These are phyloP conservation scores for Megaceryle maxima DNA, from an alignment of 2,113 vertebrate species.

Conservation along the genomic window DNA sequence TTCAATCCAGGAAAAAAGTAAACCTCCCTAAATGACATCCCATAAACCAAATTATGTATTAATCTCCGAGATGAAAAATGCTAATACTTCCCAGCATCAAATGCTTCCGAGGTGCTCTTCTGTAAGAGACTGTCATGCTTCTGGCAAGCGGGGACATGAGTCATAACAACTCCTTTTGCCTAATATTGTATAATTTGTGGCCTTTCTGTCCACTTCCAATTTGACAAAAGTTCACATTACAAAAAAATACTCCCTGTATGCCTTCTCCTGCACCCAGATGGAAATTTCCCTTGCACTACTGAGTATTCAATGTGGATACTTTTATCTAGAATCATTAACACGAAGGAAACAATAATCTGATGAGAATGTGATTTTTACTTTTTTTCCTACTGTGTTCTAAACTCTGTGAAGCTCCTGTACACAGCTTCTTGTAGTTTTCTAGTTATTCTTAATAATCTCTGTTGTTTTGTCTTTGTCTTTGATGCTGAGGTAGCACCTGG, in stretches of 20 bases:
- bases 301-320: not conserved
- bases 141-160: not conserved
- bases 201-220: not conserved
- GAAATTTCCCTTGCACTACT: not conserved
- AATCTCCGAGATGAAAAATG: not conserved
- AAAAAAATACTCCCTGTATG: not conserved
- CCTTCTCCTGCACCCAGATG: not conserved
- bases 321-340: fast-evolving
- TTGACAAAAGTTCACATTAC: not conserved
- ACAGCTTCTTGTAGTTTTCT: not conserved
- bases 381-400: not conserved
- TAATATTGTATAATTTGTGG: not conserved
- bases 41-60: not conserved
- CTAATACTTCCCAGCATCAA: not conserved
- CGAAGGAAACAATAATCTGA: not conserved
- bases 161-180: not conserved
- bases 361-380: not conserved
- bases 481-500: not conserved
- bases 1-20: not conserved
- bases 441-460: not conserved
- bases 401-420: fast-evolving
- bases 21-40: not conserved
- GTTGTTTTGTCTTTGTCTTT: not conserved
- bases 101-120: not conserved
- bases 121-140: not conserved